These are phyloP conservation scores for Loriculus beryllinus DNA, from an alignment of 2,797 vertebrate genomes.

Conservation along the genomic window DNA sequence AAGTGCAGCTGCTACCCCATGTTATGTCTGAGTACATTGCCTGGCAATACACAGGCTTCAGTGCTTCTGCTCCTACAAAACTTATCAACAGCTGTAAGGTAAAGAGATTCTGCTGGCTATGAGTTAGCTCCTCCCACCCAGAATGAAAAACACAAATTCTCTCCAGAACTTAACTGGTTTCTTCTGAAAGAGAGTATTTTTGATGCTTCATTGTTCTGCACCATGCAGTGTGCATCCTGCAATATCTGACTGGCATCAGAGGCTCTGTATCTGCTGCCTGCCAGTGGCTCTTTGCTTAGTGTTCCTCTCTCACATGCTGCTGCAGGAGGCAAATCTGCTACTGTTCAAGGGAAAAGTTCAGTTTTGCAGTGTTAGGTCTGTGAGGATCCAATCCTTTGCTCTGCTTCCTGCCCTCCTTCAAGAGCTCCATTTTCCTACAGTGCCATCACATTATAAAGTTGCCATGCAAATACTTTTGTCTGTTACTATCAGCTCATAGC, in stretches of 20 bases:
- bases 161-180: background rate
- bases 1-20: background rate
- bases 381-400: background rate
- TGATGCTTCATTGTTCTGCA: accelerated
- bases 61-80: background rate
- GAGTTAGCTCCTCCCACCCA: background rate
- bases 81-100: background rate
- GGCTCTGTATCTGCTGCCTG: background rate
- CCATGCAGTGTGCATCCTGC: accelerated
- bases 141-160: background rate
- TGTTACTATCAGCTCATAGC: background rate
- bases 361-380: background rate
- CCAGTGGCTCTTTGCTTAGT: background rate
- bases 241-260: background rate
- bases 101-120: background rate
- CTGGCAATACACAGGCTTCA: background rate
- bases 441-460: background rate
- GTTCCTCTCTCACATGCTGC: background rate
- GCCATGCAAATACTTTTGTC: background rate
- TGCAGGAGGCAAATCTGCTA: background rate
- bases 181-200: background rate
- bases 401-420: background rate
- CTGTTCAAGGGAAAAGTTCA: background rate
- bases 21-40: background rate
- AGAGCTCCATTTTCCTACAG: background rate